Evolutionary conservation across 2,113 vertebrate genomes (phyloP), one percentile per base, ranked within the genome.

Genomic region (Syrrhaptes paradoxus): DNA sequence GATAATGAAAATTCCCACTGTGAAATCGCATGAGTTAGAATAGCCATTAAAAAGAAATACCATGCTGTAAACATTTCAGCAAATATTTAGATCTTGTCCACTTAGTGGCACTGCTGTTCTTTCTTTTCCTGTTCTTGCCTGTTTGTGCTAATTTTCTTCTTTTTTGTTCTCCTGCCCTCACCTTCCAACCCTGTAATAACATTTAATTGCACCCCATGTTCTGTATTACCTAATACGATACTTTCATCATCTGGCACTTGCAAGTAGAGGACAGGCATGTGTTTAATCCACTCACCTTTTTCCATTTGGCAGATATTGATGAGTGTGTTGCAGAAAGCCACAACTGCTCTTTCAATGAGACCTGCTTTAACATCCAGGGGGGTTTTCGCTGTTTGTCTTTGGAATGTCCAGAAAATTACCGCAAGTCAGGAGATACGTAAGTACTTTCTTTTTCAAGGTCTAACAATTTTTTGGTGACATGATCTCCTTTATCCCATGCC

Each of bases 341-440:
- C 97, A 99, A 98, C 55, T 99, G 99, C 91, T 90, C 97, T 3
- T 98, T 98, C 89, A 98, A 98, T 0, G 98, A 99, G 98, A 99
- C 98, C 96, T 99, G 99, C 98, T 99, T 99, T 92, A 99, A 99
- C 72, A 98, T 99, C 68, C 99, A 99, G 95, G 99, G 99, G 0
- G 97, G 98, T 68, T 99, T 99, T 96, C 98, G 98, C 94, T 99
- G 99, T 58, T 97, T 99, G 79, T 97, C 98, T 32, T 98, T 99
- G 14, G 98, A 99, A 2, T 99, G 99, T 55, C 99, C 99, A 0
- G 96, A 97, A 57, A 99, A 99, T 91, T 99, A 99, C 96, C 98
- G 98, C 43, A 98, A 98, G 55, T 98, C 98, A 0, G 98, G 98
- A 94, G 99, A 99, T 52, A 98, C 98, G 99, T 99, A 98, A 99